Base-by-base conservation (phyloP, 2,888 invertebrate species). In the Aethes cnicana region DNA sequence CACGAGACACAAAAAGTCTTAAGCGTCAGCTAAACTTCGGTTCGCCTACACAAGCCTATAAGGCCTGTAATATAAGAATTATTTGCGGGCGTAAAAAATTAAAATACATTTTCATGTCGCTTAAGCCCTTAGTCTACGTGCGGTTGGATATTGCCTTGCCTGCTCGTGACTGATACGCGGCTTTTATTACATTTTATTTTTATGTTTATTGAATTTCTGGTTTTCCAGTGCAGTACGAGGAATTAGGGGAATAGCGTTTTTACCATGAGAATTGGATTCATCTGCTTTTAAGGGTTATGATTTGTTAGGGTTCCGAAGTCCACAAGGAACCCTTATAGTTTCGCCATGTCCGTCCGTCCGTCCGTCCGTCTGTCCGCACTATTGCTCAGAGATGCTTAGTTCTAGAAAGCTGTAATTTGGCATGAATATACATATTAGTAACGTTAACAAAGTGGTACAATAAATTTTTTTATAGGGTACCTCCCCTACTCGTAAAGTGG, bases 161-260 rank as follows among this genome's bases (percentile, higher is more conserved):
- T 81, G 83, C 65, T 68, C 55, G 69, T 59, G 60, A 68, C 78
- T 73, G 84, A 85, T 85, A 85, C 66, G 66, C 67, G 70, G 59
- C 77, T 83, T n/a, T 84, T 82, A 84, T 82, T 84, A 71, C 66
- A 64, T 74, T 73, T 75, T 74, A 81, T 77, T 78, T 78, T 77
- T 77, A 77, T 76, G 66, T 76, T 72, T 72, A 82, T 81, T 75
- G 75, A 79, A 77, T 78, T 74, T 64, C 61, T 53, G 44, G 52
- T 46, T 52, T 46, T 46, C 50, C 25, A 32, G 32, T 46, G 52
- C 46, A 52, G 46, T 46, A 16, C 16, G 20, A 39, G 11, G 14
- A 11, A 7, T 33, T 25, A 20, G 33, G 30, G 37, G 30, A 52
- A 52, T 44, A 44, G 43, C 21, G 26, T 43, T 52, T 26, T 17